Base-by-base conservation (phyloP, 2,113 vertebrate genomes). In the Corythaixoides concolor region DNA sequence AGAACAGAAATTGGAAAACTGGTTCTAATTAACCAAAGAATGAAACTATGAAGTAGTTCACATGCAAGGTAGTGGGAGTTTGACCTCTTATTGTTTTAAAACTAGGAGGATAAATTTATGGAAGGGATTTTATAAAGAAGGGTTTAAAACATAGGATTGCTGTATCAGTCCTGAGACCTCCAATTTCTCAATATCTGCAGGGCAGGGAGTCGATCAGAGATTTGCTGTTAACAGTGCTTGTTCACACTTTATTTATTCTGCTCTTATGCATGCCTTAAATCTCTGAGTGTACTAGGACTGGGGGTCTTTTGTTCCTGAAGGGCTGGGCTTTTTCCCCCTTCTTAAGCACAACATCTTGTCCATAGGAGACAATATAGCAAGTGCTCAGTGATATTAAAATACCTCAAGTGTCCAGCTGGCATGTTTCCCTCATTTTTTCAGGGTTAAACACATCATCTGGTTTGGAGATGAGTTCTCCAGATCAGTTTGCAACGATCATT, bases 131-230 rank as follows among this genome's bases (percentile, higher is more conserved):
- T 49, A 50, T 41, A 60, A 66, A 78, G 12, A 85, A 64, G 32
- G 16, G 32, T 88, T 55, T 88, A 69, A 52, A 75, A 18, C 27
- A 49, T 0, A 4, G 2, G 45, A 41, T 21, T 74, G 16, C 8
- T 52, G 4, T 37, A n/a, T 21, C 55, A 77, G 18, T 37, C n/a
- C 19, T 41, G 24, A 81, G 50, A 73, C 7, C 24, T 76, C n/a
- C 26, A 47, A 6, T 72, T 84, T 37, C 37, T 50, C 32, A 18
- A 0, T 45, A 82, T 35, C 20, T 68, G 43, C 58, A 81, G 30
- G 33, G 19, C 12, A 19, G 22, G 12, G 41, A 56, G 35, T 3
- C 16, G 60, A 33, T 56, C 0, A 0, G 24, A 49, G 47, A 30
- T 72, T 81, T 16, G 27, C 49, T 72, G 33, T 67, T 43, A 58